Conservation (phyloP, 1,140 invertebrate genomes). For the Drosophila kepulauana region DNA sequence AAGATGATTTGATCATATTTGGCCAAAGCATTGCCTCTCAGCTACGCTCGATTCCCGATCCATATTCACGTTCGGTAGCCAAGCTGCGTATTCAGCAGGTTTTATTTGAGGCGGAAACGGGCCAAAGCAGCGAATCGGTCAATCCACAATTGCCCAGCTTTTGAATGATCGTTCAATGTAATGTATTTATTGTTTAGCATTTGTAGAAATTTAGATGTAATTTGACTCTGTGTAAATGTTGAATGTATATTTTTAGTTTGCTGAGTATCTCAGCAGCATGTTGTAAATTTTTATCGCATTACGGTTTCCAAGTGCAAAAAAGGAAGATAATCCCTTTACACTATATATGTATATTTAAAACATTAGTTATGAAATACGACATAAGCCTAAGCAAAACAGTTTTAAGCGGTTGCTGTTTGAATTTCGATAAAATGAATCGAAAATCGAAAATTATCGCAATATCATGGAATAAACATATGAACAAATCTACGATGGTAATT, state of each 20-base stretch:
- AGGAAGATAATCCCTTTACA: background rate
- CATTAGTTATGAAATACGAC: background rate
- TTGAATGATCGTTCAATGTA: background rate
- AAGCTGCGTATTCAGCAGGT: constrained; percentile 78
- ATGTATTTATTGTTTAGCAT: background rate
- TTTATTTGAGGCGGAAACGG: constrained; percentile 76
- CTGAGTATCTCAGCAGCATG: background rate
- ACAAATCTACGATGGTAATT: too few relatives aligned
- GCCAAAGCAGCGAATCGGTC: constrained; percentile 53
- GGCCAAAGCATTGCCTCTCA: constrained; percentile 74
- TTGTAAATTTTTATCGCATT: background rate
- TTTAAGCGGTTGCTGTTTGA: background rate
- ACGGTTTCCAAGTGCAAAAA: background rate
- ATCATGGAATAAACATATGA: too few relatives aligned
- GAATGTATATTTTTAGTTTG: background rate
- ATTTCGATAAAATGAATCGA: background rate
- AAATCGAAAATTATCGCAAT: too few relatives aligned
- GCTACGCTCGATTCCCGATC: constrained; percentile 62
- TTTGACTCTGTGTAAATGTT: background rate
- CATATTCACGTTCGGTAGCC: constrained; percentile 72
- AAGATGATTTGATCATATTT: constrained; percentile 67
- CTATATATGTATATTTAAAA: background rate
- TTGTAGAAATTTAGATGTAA: background rate
- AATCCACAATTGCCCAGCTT: constrained; percentile 42
- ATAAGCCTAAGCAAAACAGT: background rate